Evolutionary conservation across 1,140 invertebrate species (phyloP), one percentile per base, ranked within the genome.

Genomic region (Nephila pilipes): DNA sequence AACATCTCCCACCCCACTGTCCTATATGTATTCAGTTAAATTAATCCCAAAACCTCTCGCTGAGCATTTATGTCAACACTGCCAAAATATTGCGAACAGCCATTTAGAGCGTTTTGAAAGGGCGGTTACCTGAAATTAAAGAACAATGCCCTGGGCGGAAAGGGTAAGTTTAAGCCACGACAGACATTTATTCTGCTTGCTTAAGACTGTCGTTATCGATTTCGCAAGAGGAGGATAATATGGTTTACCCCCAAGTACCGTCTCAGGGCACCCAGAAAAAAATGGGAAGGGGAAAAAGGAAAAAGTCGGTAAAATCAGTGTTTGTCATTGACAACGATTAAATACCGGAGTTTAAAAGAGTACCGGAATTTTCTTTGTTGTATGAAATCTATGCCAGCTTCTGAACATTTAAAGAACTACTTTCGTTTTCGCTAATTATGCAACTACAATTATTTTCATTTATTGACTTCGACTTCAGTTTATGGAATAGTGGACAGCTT

Each of bases 41-140:
- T 92, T 92, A 92, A 92, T 92, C 81, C 69, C 75, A 60, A 63
- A 90, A 85, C 89, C 58, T 92, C 60, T 85, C 60, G 54, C 58
- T 65, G 80, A 85, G 81, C 90, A 92, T 85, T 92, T 92, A 38
- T 92, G 81, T 92, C 90, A 92, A 92, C 90, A 92, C 22, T 65
- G 63, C 80, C 81, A 65, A 85, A 92, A 92, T 92, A 92, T 83
- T 92, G 90, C 58, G 90, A 63, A 55, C 88, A 81, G 65, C 75
- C 79, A 90, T 90, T 90, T 90, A 92, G 55, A 46, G 79, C 58
- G 80, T 85, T 91, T 83, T 85, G 80, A 75, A 63, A 92, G 46
- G 90, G 81, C 18, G 60, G 75, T 63, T 90, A 81, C 22, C 55
- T 25, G 81, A 92, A 92, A 92, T 92, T 92, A 92, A 92, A 92